Base-by-base conservation (phyloP, 1,140 invertebrate genomes). In the Trigoniulus corallinus region DNA sequence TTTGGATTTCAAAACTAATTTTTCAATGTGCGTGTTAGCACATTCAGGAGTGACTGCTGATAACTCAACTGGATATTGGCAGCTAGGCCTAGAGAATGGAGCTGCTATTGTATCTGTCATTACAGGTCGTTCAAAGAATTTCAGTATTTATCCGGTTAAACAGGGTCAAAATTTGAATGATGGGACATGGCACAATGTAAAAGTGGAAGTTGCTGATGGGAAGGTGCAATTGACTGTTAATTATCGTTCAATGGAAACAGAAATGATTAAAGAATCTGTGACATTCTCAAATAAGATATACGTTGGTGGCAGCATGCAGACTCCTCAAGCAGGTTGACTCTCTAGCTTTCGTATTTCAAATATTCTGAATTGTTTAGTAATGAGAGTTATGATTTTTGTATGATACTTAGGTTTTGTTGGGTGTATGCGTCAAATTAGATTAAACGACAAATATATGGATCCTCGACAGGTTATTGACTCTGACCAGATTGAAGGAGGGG, bases 1-100 rank as follows among this genome's bases (percentile, higher is more conserved):
- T 62, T 88, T 94, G 66, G 83, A 88, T 63, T 92, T 92, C 62
- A 86, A 86, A 66, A 88, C 84, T 22, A 84, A 79, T 53, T 79
- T 81, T 57, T 80, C 80, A 54, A 76, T 82, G 58, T 85, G 84
- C 13, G 81, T 92, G 40, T 69, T 93, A 53, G 83, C 87, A 20
- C 88, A 86, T 50, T 81, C 83, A 55, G 78, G 84, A 61, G 77
- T 87, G 4, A 74, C 72, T 48, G 77, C 75, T 34, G 74, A 76
- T 23, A 72, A 76, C 55, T 78, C 80, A 50, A 70, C 74, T 62
- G 84, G 84, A 51, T 85, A 82, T 64, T 88, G 86, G 82, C 85
- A 91, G 13, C 47, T 54, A 3, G 52, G 54, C 20, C 48, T 59
- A 10, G 24, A 45, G 12, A 54, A 56, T 26, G 47, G 48, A 12